These are phyloP conservation scores for Myotis daubentonii DNA, from an alignment of 2,797 vertebrate genomes.

Conservation along the genomic window DNA sequence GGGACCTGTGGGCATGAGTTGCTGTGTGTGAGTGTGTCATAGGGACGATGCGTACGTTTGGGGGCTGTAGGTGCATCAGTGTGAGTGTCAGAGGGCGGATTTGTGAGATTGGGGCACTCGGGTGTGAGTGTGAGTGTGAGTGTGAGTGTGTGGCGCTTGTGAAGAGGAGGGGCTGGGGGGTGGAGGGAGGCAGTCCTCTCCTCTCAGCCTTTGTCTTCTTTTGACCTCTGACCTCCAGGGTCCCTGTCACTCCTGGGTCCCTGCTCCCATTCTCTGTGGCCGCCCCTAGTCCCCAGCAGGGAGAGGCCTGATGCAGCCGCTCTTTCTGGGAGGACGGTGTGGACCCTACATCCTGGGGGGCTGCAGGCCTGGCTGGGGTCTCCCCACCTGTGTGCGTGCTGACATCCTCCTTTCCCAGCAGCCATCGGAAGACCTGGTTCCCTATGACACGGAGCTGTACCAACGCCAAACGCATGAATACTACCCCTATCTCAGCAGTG, in stretches of 20 bases:
- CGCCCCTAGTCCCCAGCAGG: neutral
- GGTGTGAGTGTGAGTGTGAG: neutral
- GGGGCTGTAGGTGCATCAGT: neutral
- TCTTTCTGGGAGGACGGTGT: neutral
- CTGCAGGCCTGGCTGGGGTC: neutral
- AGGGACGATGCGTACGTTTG: neutral
- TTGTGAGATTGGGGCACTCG: neutral
- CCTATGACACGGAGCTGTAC: conserved; percentile 95
- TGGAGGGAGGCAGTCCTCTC: neutral
- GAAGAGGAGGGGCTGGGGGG: neutral
- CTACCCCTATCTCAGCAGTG: conserved; percentile 93
- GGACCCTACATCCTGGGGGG: rapidly evolving
- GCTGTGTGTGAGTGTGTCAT: neutral
- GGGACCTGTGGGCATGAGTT: neutral
- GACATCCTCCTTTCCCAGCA: conserved; percentile 83
- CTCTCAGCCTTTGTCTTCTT: neutral
- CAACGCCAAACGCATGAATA: conserved; percentile 92
- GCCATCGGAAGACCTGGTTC: conserved; percentile 93
- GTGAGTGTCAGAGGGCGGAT: rapidly evolving
- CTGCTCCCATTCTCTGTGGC: neutral
- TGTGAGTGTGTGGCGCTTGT: neutral
- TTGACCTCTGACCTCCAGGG: conserved; percentile 7
- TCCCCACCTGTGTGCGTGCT: neutral
- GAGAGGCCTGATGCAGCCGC: rapidly evolving
- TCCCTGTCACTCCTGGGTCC: neutral